Evolutionary conservation across 1,140 invertebrate species (phyloP).

Genomic region (Solenopsis invicta): DNA sequence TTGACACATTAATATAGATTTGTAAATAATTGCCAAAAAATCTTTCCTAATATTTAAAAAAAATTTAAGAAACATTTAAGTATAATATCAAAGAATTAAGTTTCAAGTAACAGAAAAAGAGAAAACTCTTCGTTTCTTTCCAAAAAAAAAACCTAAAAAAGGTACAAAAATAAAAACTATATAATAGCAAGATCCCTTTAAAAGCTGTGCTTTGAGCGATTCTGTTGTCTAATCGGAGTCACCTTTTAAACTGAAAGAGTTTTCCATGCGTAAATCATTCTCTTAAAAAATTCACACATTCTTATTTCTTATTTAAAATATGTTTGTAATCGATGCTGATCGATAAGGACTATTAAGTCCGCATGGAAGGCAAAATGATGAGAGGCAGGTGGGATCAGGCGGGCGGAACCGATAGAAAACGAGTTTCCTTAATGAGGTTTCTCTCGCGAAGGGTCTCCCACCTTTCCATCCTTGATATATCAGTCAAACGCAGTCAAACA

Average conservation of each 20-base stretch:
- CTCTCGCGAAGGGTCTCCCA: neutral
- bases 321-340: neutral
- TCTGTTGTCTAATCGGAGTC: too few relatives aligned
- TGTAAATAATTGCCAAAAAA: too few relatives aligned
- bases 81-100: too few relatives aligned
- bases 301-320: neutral
- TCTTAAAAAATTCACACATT: neutral
- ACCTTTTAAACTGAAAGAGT: neutral
- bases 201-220: neutral
- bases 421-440: neutral
- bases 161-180: too few relatives aligned
- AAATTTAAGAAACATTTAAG: too few relatives aligned
- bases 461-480: neutral
- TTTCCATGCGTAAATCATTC: neutral
- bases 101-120: too few relatives aligned
- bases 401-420: conserved; percentile 4
- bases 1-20: too few relatives aligned
- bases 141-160: too few relatives aligned
- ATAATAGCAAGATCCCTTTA: neutral
- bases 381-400: neutral
- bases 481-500: conserved; percentile 13
- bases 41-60: too few relatives aligned
- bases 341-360: neutral
- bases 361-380: neutral
- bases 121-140: too few relatives aligned